Evolutionary conservation across 2,113 vertebrate species (phyloP).

Genomic region (Embiotoca jacksoni): DNA sequence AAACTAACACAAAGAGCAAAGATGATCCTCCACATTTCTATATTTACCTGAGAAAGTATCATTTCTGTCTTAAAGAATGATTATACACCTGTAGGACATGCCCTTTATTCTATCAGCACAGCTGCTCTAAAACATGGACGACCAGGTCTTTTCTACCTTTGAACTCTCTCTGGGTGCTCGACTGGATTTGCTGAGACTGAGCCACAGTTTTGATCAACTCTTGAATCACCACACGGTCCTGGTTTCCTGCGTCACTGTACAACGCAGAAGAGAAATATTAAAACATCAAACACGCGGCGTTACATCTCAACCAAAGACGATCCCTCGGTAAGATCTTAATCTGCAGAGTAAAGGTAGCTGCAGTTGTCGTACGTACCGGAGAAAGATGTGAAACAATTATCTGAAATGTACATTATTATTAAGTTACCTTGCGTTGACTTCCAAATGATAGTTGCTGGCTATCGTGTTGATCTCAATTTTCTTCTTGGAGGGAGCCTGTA

Average conservation of each 20-base stretch:
- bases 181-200: conserved; percentile 97
- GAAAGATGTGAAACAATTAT: not conserved
- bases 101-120: too few relatives aligned
- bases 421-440: conserved; percentile 91
- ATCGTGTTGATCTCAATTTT: conserved; percentile 99
- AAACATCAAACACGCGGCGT: not conserved
- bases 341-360: not conserved
- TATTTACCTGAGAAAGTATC: too few relatives aligned
- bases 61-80: too few relatives aligned
- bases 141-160: conserved; percentile 86
- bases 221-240: conserved; percentile 96
- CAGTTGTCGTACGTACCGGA: not conserved
- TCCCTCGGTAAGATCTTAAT: not conserved
- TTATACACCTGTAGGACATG: too few relatives aligned
- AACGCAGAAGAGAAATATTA: conserved; percentile 13
- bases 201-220: conserved; percentile 97
- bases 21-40: not conserved
- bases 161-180: conserved; percentile 95
- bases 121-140: too few relatives aligned
- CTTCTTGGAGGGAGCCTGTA: conserved; percentile 96
- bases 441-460: conserved; percentile 98
- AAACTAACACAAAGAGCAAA: not conserved
- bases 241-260: conserved; percentile 93
- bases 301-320: too few relatives aligned
- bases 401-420: too few relatives aligned